Base-by-base conservation (phyloP, 2,888 invertebrate genomes). In the Plagodis dolabraria region DNA sequence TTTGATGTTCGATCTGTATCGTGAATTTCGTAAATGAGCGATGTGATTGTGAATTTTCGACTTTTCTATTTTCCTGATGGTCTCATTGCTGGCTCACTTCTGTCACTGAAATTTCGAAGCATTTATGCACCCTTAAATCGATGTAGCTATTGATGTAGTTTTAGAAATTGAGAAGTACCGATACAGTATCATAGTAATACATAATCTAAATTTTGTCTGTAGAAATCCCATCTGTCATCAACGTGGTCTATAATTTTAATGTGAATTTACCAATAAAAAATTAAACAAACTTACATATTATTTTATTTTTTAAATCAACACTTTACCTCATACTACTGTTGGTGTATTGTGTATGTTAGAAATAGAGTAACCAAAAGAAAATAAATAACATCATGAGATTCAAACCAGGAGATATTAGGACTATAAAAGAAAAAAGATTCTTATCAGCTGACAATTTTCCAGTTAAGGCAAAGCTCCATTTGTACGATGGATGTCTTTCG, bases 191-290 rank as follows among this genome's bases (percentile, higher is more conserved):
- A 85, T 89, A 89, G 87, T 85, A 84, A 80, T 85, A 82, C 80
- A 78, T 78, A 74, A 82, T 66, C 85, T 80, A 89, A 91, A 89
- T 87, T 86, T 85, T 88, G 80, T 90, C 88, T 82, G 89, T 92
- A 92, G 91, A 82, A 80, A 82, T 84, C 83, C 86, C 82, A 89
- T 82, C 89, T 86, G 82, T 89, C 90, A 89, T 87, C 88, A 83
- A 91, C 86, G 84, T 91, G 91, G 85, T 92, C 87, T 90, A 87
- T 92, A 83, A 90, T 91, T 92, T 92, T 89, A 92, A 92, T 92
- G 92, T 92, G 91, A 90, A 90, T 91, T 91, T 92, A 92, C 90
- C 90, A 91, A 92, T 92, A 92, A 92, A 92, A 86, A 86, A 80
- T 7, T 57, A 88, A 90, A 87, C 85, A 75, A 75, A 44, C 58